Base-by-base conservation (phyloP, 2,888 invertebrate genomes). In the Sarcophaga subvicina region DNA sequence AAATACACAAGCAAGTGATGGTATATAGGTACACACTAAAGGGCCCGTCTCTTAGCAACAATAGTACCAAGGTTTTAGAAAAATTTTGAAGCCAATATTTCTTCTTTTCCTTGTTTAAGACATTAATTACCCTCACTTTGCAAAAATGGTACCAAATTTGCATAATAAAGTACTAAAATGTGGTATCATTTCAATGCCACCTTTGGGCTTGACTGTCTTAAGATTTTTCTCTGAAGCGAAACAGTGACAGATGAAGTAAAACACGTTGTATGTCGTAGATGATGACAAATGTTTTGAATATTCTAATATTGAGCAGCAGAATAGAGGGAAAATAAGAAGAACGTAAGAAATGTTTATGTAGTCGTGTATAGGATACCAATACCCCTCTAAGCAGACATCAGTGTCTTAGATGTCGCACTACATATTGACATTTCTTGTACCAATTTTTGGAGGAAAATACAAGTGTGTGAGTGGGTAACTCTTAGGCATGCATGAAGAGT, bases 391-490 rank as follows among this genome's bases (percentile, higher is more conserved):
- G 47, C 22, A 47, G 27, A 37, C 67, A 49, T 63, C 6, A 45
- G 63, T 72, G 63, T 72, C 59, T 45, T 71, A 22, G 72, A 76
- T 67, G 20, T 54, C 62, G 47, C 22, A 73, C 66, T 80, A 78
- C 78, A 77, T 83, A 78, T 86, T 86, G 80, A 69, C 80, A 80
- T 80, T 80, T 76, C 69, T 69, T 72, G n/a, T 67, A 49, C 54
- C 12, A 14, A 54, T 54, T 37, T 54, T 54, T 14, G 2, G 0
- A 54, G 17, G 17, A 54, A 5, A 54, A 54, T 0, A 54, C 5
- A 54, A 71, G 25, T 54, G 37, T n/a, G n/a, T 80, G 71, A 17
- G 11, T 80, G 66, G 20, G n/a, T 37, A 37, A 49, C 66, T 27
- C 67, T 72, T 12, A 60, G 71, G 49, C 71, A 69, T 78, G 72